Evolutionary conservation across 2,113 vertebrate species (phyloP), one percentile per base, ranked within the genome.

Genomic region (Baryphthengus martii): DNA sequence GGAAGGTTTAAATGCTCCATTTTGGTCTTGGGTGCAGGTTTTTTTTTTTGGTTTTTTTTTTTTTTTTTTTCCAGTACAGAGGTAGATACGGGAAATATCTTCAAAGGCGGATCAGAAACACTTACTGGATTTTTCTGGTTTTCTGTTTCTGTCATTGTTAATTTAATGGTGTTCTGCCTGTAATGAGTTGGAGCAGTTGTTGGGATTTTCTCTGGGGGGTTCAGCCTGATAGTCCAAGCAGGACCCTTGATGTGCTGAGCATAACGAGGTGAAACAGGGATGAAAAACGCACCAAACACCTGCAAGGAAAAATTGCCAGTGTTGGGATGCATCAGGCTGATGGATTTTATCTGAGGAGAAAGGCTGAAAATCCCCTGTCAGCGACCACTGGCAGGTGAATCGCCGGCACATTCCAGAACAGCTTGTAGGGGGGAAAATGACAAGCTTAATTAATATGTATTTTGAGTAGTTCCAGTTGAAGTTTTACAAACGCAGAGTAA

Each of bases 161-260:
- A 18, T 59, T 42, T 21, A 16, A 9, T 6, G 19, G 29, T 0
- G 3, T 67, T 63, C 33, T 0, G 1, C 26, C 25, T 33, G 24
- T 14, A 8, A 25, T 4, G 3, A 45, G 18, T 11, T 31, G 24
- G 63, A n/a, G 40, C 56, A 21, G 66, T 15, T 15, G 63, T 13
- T 33, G 7, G 70, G 70, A 4, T 63, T 47, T 26, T 50, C 56
- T 56, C 11, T 4, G 44, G 15, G 17, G 23, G 26, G 4, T 10
- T 63, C 24, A 24, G 40, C 40, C 80, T 21, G 20, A 7, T 5
- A 9, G 56, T 23, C 40, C 37, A 6, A 6, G 52, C 47, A 29
- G 58, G 68, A 72, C 40, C 50, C 33, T 25, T 1, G 1, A 3
- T 6, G 25, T 67, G 58, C 74, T 67, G 72, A 25, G 17, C 8